These are phyloP conservation scores for Zaprionus vittiger DNA, from an alignment of 1,140 invertebrate genomes.

Conservation along the genomic window DNA sequence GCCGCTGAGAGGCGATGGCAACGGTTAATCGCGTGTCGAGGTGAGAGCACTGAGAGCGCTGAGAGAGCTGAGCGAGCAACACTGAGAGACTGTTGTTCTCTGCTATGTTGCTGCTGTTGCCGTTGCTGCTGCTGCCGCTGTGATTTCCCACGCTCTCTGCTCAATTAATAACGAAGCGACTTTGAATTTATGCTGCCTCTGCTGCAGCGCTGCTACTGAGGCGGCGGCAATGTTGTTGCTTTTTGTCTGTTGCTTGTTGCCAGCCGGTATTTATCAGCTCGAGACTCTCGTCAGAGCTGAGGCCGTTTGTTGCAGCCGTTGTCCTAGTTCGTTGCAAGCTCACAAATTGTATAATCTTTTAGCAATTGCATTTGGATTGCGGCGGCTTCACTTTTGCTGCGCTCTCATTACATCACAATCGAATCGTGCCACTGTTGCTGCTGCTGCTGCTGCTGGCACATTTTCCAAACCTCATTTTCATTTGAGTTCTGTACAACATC, in stretches of 20 bases:
- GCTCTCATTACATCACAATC: slow-evolving; percentile 70
- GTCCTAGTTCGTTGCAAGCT: slow-evolving; percentile 70
- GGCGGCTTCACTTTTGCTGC: slow-evolving; percentile 69
- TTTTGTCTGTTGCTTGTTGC: slow-evolving; percentile 43
- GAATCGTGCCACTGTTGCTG: slow-evolving; percentile 10
- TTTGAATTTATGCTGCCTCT: slow-evolving; percentile 63
- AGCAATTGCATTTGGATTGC: slow-evolving; percentile 50
- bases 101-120: slow-evolving; percentile 29
- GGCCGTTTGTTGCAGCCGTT: slow-evolving; percentile 39
- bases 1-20: not conserved
- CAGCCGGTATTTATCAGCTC: slow-evolving; percentile 73
- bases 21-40: slow-evolving; percentile 15
- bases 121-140: slow-evolving; percentile 35
- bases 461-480: slow-evolving; percentile 64
- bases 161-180: slow-evolving; percentile 53
- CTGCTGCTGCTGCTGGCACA: slow-evolving; percentile 44
- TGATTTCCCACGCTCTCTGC: slow-evolving; percentile 79
- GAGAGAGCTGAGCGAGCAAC: slow-evolving; percentile 57
- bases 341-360: slow-evolving; percentile 75
- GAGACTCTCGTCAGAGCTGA: slow-evolving; percentile 24
- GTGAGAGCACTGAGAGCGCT: slow-evolving; percentile 34
- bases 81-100: slow-evolving; percentile 29
- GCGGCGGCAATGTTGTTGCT: slow-evolving; percentile 45
- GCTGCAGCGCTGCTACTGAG: slow-evolving; percentile 21
- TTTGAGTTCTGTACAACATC: slow-evolving; percentile 63